Base-by-base conservation (phyloP, 2,113 vertebrate species). In the Tyto alba region DNA sequence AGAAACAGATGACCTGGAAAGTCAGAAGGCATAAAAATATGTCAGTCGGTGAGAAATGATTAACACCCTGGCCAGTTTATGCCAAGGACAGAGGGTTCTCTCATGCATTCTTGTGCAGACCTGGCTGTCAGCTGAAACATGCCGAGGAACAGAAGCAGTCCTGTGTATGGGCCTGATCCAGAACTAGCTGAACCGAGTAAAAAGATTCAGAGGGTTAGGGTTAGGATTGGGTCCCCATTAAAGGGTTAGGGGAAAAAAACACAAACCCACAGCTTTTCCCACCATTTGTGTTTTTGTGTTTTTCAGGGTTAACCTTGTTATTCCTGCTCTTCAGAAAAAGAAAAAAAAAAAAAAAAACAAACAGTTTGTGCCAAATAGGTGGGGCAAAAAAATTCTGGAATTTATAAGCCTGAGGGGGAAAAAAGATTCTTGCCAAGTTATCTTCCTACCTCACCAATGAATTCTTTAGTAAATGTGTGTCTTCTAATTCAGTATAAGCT, bases 11-110 rank as follows among this genome's bases (percentile, higher is more conserved):
- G 73, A 87, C 71, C 91, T 68, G 79, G 59, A 89, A 67, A 69
- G 72, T 60, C 64, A 88, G 72, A 82, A 87, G 43, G 56, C 62
- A 77, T 88, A 92, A 85, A 93, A 96, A 72, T 75, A 72, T 41
- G 72, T 95, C 91, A 89, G 86, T 93, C 81, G 76, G 83, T 80
- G 74, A 69, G 47, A 86, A 89, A 84, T 87, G 36, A 95, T 85
- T 85, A 90, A 93, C 89, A 79, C 69, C 55, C 83, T 6, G 4
- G 47, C 59, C 91, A 77, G 62, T 76, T 81, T 93, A 77, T 78
- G 72, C 92, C 91, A 95, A 96, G 95, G 89, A 92, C 95, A 93
- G 50, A 47, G 75, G 73, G 90, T 95, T 91, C 94, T 94, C 80
- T 90, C n/a, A 21, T 57, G 45, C 56, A 53, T 95, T 96, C 25